Evolutionary conservation across 2,797 vertebrate genomes (phyloP).

Genomic region (Poeciliopsis presidionis): DNA sequence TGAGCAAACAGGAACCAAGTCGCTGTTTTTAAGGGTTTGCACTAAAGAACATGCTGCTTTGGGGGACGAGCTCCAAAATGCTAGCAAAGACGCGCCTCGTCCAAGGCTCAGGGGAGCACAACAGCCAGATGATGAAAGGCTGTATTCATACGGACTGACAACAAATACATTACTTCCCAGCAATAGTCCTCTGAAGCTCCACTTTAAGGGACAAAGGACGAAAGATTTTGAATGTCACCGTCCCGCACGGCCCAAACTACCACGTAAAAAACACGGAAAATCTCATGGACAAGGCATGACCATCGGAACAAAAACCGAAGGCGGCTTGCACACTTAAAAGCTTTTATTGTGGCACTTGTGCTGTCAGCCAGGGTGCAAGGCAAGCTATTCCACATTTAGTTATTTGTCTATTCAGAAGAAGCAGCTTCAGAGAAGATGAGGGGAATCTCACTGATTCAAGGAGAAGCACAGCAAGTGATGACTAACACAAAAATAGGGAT

Average conservation of each 20-base stretch:
- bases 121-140: conserved; percentile 76
- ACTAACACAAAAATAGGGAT: conserved; percentile 17
- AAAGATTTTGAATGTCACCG: conserved; percentile 63
- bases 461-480: conserved; percentile 26
- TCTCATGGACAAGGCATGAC: conserved; percentile 67
- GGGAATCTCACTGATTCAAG: conserved; percentile 28
- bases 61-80: conserved; percentile 61
- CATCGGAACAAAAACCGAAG: conserved; percentile 48
- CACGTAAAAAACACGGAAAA: conserved; percentile 54
- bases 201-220: conserved; percentile 69
- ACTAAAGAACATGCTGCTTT: conserved; percentile 50
- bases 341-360: conserved; percentile 38
- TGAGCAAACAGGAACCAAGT: conserved; percentile 44
- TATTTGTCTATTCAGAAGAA: conserved; percentile 36
- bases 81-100: conserved; percentile 62
- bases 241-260: conserved; percentile 58
- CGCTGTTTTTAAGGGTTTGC: conserved; percentile 41
- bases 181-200: conserved; percentile 67
- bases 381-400: conserved; percentile 27
- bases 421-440: conserved; percentile 18
- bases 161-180: conserved; percentile 76
- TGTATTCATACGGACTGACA: conserved; percentile 77
- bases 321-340: conserved; percentile 42
- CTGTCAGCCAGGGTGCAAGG: conserved; percentile 41
- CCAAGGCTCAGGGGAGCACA: conserved; percentile 65